A percentile compares a stretch with the other conserved stretches of the same genome.
Evolutionary conservation across 1,140 invertebrate species (phyloP).

Genomic region (Babylonia areolata): DNA sequence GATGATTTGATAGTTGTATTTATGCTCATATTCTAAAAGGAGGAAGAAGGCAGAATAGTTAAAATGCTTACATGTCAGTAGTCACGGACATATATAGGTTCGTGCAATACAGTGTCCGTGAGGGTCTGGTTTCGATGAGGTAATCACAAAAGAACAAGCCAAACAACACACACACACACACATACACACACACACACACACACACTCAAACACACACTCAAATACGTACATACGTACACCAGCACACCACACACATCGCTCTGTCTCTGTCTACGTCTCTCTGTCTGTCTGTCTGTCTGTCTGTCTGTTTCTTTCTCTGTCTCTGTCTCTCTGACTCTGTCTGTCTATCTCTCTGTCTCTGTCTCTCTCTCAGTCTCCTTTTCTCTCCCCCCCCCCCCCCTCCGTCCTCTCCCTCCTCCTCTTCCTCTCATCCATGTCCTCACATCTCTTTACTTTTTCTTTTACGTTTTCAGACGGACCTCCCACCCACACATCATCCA

Average conservation of each 20-base stretch:
- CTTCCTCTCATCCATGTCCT: neutral
- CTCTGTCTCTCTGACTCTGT: neutral
- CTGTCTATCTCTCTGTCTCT: neutral
- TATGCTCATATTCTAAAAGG: neutral
- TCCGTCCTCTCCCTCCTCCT: neutral
- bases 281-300: neutral
- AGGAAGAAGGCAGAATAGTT: neutral
- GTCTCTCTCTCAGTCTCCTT: too few relatives aligned
- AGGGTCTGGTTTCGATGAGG: neutral
- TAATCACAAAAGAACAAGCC: neutral
- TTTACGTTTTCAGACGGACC: neutral
- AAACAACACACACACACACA: neutral
- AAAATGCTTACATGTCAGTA: too few relatives aligned
- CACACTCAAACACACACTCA: neutral
- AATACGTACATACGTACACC: neutral
- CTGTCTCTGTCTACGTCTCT: neutral
- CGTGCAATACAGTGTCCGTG: too few relatives aligned
- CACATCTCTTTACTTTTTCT: neutral
- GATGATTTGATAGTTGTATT: neutral
- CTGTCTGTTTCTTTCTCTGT: neutral
- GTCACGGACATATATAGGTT: neutral
- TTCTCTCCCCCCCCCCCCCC: too few relatives aligned
- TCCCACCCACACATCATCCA: neutral
- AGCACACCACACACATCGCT: too few relatives aligned
- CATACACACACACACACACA: constrained; percentile 1